phyloP scores from a whole-genome alignment of 2,888 invertebrate genomes.

The Papilio demoleus region DNA sequence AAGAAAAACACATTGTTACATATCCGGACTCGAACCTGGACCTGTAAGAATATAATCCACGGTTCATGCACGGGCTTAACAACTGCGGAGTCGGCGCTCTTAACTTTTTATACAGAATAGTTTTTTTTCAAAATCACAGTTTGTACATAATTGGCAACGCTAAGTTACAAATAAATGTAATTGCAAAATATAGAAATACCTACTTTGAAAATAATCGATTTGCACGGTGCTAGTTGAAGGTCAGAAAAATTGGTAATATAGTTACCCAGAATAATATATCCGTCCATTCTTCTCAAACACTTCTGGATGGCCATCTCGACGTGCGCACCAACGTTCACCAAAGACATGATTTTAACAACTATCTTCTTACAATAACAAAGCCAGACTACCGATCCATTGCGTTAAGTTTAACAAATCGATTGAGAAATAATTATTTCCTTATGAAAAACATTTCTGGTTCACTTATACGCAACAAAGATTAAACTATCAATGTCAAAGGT shows the following conservation, averaged over 20 bases:
- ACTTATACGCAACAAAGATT: constrained; percentile 16
- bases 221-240: neutral
- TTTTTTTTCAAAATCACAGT: too few relatives aligned
- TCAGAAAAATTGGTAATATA: neutral
- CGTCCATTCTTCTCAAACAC: constrained; percentile 61
- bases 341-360: constrained; percentile 42
- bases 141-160: too few relatives aligned
- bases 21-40: too few relatives aligned
- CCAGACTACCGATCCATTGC: constrained; percentile 30
- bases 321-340: constrained; percentile 50
- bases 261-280: constrained; percentile 70
- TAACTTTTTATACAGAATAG: too few relatives aligned
- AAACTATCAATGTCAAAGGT: constrained; percentile 7
- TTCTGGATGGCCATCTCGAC: constrained; percentile 62
- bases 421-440: constrained; percentile 32
- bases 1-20: too few relatives aligned
- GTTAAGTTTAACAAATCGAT: constrained; percentile 19
- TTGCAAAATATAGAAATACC: constrained; percentile 9
- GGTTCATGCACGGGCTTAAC: too few relatives aligned
- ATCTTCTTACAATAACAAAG: constrained; percentile 13
- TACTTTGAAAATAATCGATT: constrained; percentile 12
- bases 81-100: too few relatives aligned
- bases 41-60: too few relatives aligned
- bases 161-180: too few relatives aligned
- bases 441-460: constrained; percentile 35